Evolutionary conservation across 2,113 vertebrate species (phyloP).

Genomic region (Pyrgilauda ruficollis): DNA sequence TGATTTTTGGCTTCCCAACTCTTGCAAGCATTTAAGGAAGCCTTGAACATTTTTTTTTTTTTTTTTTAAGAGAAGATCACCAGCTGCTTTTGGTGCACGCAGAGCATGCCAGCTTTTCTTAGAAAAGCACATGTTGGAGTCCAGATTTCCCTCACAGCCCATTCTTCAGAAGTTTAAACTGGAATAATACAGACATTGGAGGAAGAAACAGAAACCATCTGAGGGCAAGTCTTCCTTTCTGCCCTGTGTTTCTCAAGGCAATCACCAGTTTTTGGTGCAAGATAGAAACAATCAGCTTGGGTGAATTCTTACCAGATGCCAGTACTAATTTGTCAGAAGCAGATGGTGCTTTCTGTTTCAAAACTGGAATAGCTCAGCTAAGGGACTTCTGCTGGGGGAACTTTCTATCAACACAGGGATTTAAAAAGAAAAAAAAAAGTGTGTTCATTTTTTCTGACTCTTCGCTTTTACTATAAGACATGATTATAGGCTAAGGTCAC

Average conservation of each 20-base stretch:
- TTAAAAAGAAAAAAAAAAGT: not conserved
- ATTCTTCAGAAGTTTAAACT: not conserved
- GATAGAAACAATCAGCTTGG: not conserved
- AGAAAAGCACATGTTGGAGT: not conserved
- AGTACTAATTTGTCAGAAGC: not conserved
- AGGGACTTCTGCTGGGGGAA: not conserved
- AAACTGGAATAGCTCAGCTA: not conserved
- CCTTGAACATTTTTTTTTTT: not conserved
- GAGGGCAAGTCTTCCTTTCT: not conserved
- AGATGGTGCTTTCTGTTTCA: not conserved
- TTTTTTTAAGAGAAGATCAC: not conserved
- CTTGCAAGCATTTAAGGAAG: not conserved
- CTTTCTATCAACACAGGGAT: not conserved
- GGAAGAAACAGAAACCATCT: not conserved
- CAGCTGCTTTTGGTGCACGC: not conserved
- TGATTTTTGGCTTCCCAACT: not conserved
- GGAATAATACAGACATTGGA: not conserved
- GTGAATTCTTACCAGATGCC: not conserved
- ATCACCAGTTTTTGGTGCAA: not conserved
- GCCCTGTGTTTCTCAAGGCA: not conserved
- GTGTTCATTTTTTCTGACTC: not conserved
- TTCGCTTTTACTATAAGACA: conserved; percentile 15
- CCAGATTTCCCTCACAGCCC: not conserved
- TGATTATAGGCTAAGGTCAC: conserved; percentile 30
- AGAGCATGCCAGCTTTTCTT: not conserved